Evolutionary conservation across 2,888 invertebrate species (phyloP).

Genomic region (Hybos culiciformis): DNA sequence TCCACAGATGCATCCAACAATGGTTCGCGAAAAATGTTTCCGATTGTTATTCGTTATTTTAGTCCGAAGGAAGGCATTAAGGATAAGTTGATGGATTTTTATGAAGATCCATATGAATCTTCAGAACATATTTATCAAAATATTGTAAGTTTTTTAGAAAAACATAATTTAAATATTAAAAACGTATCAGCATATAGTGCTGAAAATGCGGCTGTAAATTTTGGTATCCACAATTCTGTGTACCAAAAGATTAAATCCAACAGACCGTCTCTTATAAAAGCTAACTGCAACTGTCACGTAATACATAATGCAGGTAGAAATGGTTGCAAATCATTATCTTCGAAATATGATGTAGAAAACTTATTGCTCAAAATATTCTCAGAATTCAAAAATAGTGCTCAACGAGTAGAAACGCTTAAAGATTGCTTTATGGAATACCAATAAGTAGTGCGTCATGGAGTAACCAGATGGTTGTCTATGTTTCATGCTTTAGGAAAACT

Average conservation of each 20-base stretch:
- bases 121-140: conserved; percentile 6
- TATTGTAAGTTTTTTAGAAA: conserved; percentile 6
- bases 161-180: conserved; percentile 4
- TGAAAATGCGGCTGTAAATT: conserved; percentile 9
- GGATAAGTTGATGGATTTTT: conserved; percentile 6
- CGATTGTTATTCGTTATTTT: neutral
- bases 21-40: neutral
- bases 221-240: conserved; percentile 6
- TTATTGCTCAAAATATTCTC: neutral
- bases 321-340: neutral
- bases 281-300: conserved; percentile 2
- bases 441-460: neutral
- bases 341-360: neutral
- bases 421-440: neutral
- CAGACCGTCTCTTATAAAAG: neutral
- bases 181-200: conserved; percentile 7
- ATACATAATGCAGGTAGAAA: neutral
- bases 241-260: conserved; percentile 7
- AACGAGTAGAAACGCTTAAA: neutral
- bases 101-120: conserved; percentile 6
- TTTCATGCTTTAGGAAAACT: neutral
- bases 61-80: neutral
- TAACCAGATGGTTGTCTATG: neutral
- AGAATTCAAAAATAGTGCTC: neutral
- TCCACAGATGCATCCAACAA: neutral